phyloP scores from a whole-genome alignment of 2,113 vertebrate genomes.

The Ceuthmochares aereus region DNA sequence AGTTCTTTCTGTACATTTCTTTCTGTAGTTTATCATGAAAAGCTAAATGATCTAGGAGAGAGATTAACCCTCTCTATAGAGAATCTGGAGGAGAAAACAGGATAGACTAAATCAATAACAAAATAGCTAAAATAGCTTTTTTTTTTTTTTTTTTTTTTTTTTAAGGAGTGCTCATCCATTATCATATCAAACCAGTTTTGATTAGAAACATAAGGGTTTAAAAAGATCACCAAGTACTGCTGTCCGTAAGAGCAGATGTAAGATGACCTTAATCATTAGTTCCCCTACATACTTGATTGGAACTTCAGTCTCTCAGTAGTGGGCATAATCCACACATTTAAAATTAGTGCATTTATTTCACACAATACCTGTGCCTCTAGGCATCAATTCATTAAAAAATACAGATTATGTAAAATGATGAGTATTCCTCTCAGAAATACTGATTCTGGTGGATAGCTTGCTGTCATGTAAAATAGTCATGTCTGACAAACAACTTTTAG shows the following conservation, averaged over 20 bases:
- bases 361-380: not conserved
- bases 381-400: not conserved
- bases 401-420: not conserved
- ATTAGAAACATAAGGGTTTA: not conserved
- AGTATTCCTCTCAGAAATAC: not conserved
- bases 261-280: not conserved
- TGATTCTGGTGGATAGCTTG: not conserved
- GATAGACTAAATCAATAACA: not conserved
- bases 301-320: not conserved
- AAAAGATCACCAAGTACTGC: not conserved
- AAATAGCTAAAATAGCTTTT: too few species aligned
- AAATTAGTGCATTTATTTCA: not conserved
- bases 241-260: not conserved
- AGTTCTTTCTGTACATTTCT: not conserved
- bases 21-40: not conserved
- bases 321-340: not conserved
- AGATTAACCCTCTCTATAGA: not conserved
- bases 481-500: not conserved
- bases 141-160: not conserved
- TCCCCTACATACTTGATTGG: not conserved
- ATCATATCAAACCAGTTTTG: not conserved
- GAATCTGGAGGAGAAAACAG: not conserved
- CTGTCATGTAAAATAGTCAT: not conserved
- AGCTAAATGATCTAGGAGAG: not conserved
- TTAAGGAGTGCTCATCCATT: not conserved